Evolutionary conservation across 2,113 vertebrate genomes (phyloP).

Genomic region (Aythya baeri): DNA sequence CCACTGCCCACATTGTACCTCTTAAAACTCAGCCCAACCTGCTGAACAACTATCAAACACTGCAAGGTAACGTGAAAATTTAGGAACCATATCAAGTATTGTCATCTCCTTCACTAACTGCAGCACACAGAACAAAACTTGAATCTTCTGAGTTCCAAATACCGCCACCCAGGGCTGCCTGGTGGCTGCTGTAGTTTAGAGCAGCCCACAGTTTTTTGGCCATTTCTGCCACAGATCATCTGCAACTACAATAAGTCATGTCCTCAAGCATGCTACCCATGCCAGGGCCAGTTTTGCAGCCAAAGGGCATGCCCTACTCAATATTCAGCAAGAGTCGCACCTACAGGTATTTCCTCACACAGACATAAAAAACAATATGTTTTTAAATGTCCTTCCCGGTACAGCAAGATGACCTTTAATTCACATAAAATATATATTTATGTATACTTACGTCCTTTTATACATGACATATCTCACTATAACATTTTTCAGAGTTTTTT

Average conservation of each 20-base stretch:
- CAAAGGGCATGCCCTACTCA: neutral
- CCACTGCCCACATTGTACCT: neutral
- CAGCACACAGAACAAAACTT: neutral
- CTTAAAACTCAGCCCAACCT: neutral
- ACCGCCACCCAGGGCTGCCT: neutral
- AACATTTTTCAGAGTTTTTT: slow-evolving; percentile 37
- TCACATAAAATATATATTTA: slow-evolving; percentile 4
- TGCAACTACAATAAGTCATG: neutral
- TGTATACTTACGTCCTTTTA: neutral
- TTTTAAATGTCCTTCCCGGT: neutral
- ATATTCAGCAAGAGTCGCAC: neutral
- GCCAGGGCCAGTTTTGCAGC: neutral
- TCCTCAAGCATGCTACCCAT: neutral
- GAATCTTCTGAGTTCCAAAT: neutral
- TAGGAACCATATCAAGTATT: neutral
- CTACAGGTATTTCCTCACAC: neutral
- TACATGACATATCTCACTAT: neutral
- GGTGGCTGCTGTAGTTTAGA: neutral
- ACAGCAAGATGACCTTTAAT: neutral
- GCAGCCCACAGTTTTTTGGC: neutral
- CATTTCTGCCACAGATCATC: neutral
- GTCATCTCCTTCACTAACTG: neutral
- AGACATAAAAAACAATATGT: neutral
- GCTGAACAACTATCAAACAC: neutral
- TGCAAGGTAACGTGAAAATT: neutral